Evolutionary conservation across 2,113 vertebrate species (phyloP), one percentile per base, ranked within the genome.

Genomic region (Tichodroma muraria): DNA sequence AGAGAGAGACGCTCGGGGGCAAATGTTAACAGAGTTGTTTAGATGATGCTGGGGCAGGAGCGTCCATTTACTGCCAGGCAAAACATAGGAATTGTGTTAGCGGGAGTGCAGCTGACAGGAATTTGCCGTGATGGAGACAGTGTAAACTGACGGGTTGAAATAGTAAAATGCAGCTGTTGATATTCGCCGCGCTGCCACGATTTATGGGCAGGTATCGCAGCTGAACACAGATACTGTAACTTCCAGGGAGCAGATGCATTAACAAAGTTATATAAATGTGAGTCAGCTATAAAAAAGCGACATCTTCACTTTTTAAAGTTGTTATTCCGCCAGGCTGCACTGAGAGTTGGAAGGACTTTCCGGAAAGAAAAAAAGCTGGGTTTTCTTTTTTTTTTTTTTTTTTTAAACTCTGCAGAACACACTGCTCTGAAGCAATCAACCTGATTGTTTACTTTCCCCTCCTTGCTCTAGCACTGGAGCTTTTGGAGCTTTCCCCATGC

Each of bases 1-100:
- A 98, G 98, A 97, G 98, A 98, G 97, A 97, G 97, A 96, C 82
- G 98, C 98, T 98, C 65, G 96, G 98, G 98, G 98, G 98, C 98
- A 98, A 97, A 99, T 98, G 98, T 98, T 98, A 98, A 98, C 98
- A 98, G 98, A 98, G 98, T 98, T 99, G 98, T 98, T 98, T 98
- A 98, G 98, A 98, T 91, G 97, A 97, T 96, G 97, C 95, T 90
- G 95, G 96, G 97, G 97, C 97, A 97, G 96, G 96, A 97, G 96
- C 97, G 94, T 97, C 98, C 98, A 97, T 98, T 98, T 98, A 98
- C 97, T 98, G 98, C 97, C 97, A 96, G 97, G 98, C 97, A 97
- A 96, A 98, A 98, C 97, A 97, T 68, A 97, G 96, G 97, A 97
- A 97, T 97, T 96, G 97, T 97, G 98, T 97, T 97, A 98, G 97